Evolutionary conservation across 2,888 invertebrate genomes (phyloP).

Genomic region (Apotomis capreana): DNA sequence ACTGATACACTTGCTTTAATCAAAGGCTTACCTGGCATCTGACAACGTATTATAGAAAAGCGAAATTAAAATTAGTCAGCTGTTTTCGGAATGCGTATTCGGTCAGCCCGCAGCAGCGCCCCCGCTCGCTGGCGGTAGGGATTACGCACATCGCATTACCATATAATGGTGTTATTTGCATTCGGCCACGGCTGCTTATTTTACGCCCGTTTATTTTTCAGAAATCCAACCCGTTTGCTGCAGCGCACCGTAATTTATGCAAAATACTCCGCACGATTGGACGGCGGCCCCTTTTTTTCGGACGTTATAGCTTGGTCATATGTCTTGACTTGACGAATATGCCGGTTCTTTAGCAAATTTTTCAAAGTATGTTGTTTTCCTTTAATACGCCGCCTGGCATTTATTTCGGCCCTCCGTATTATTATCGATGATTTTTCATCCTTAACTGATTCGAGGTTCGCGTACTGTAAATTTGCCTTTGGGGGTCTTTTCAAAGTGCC

Average conservation of each 20-base stretch:
- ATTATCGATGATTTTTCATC: conserved; percentile 46
- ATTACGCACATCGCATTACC: conserved; percentile 77
- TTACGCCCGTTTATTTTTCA: conserved; percentile 76
- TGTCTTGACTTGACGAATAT: conserved; percentile 54
- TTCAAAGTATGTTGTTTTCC: conserved; percentile 42
- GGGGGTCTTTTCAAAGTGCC: conserved; percentile 7
- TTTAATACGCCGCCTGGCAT: conserved; percentile 41
- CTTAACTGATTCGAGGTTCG: conserved; percentile 39
- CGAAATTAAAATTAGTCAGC: conserved; percentile 55
- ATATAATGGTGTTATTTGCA: conserved; percentile 81
- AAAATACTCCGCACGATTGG: conserved; percentile 76
- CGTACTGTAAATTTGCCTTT: conserved; percentile 28
- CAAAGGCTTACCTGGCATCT: not conserved
- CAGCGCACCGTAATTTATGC: conserved; percentile 73
- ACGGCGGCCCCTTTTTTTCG: conserved; percentile 62
- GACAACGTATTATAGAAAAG: conserved; percentile 32
- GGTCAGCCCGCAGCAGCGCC: conserved; percentile 62
- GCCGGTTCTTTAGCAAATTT: conserved; percentile 50
- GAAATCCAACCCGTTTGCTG: conserved; percentile 70
- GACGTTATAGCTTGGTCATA: conserved; percentile 56
- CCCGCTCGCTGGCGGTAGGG: conserved; percentile 59
- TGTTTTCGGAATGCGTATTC: conserved; percentile 65
- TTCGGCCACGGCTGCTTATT: conserved; percentile 70
- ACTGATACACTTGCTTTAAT: not conserved
- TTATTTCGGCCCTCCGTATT: conserved; percentile 39